Evolutionary conservation across 2,888 invertebrate genomes (phyloP).

Genomic region (Melitaea athalia): DNA sequence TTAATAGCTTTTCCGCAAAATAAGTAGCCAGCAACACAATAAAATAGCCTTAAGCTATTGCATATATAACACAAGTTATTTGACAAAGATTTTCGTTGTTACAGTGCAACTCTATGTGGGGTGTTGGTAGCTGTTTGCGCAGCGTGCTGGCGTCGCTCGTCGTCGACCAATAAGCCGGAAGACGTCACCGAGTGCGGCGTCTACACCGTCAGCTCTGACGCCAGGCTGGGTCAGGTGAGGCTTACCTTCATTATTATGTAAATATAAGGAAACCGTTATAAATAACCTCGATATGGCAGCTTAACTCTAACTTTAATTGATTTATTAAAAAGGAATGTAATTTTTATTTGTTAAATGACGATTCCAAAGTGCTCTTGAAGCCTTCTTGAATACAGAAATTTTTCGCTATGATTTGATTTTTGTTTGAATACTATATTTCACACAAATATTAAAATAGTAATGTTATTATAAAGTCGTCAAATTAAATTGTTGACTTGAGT

Average conservation of each 20-base stretch:
- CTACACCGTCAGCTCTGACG: slow-evolving; percentile 70
- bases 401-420: no score
- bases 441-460: no score
- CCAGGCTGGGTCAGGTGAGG: slow-evolving; percentile 62
- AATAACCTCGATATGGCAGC: background rate
- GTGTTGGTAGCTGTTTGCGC: slow-evolving; percentile 89
- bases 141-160: slow-evolving; percentile 86
- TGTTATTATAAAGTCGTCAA: no score
- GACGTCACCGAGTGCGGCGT: slow-evolving; percentile 63
- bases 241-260: background rate
- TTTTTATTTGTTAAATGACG: no score
- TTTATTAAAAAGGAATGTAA: no score
- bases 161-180: slow-evolving; percentile 64
- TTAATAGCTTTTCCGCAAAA: no score
- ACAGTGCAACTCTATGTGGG: slow-evolving; percentile 90
- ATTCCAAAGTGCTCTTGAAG: no score
- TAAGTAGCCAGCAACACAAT: no score
- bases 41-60: background rate
- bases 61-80: background rate
- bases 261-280: background rate
- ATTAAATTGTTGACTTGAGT: no score
- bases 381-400: no score
- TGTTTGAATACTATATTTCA: no score
- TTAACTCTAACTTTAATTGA: no score
- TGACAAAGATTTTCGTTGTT: slow-evolving; percentile 27